These are phyloP conservation scores for Argya squamiceps DNA, from an alignment of 2,797 vertebrate species.

Conservation along the genomic window DNA sequence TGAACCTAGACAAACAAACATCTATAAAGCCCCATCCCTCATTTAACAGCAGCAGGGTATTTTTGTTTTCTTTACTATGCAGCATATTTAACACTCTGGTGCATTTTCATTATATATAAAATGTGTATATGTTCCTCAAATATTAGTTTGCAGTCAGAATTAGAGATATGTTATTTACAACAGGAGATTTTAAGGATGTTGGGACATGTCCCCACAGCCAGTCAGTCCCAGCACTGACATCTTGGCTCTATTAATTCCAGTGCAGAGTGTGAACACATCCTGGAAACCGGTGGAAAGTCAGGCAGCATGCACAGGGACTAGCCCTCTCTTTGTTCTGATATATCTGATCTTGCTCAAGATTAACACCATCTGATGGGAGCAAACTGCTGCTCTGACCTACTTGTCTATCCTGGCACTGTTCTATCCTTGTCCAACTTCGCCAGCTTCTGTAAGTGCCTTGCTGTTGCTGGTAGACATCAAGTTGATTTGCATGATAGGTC, in stretches of 20 bases:
- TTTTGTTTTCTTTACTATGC: background rate
- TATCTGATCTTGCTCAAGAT: background rate
- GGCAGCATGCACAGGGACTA: fast-evolving
- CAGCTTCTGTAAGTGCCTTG: background rate
- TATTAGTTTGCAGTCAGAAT: background rate
- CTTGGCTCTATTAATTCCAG: background rate
- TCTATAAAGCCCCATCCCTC: background rate
- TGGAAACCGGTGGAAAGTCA: background rate
- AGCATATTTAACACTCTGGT: background rate
- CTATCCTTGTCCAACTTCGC: background rate
- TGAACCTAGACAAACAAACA: background rate
- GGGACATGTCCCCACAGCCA: background rate
- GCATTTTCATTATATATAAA: background rate
- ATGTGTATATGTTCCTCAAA: background rate
- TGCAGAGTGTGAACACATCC: fast-evolving
- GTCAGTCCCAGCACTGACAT: fast-evolving
- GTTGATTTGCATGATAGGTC: background rate
- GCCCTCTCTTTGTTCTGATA: background rate
- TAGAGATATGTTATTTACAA: background rate
- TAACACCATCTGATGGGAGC: background rate
- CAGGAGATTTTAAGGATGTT: background rate
- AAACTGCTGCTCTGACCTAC: background rate
- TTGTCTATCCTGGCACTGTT: background rate
- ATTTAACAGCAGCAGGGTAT: background rate
- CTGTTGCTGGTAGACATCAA: background rate